These are phyloP conservation scores for Sternarchorhynchus goeldii DNA, from an alignment of 2,797 vertebrate genomes.

Conservation along the genomic window DNA sequence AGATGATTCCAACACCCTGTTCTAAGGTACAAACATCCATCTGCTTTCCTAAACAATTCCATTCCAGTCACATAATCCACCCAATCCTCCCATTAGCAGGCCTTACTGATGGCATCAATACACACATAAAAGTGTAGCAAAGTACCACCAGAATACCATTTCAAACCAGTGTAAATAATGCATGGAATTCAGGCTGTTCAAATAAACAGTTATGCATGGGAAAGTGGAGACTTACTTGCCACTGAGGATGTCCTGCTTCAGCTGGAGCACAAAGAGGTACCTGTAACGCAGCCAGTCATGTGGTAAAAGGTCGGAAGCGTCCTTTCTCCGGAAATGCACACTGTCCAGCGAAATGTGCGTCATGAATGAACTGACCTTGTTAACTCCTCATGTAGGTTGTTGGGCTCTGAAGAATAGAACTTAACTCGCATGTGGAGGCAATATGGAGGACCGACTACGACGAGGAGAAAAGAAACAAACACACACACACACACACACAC, in stretches of 20 bases:
- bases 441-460: constrained; percentile 92
- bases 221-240: constrained; percentile 84
- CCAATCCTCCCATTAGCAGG: constrained; percentile 29
- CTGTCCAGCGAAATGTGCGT: neutral
- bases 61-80: constrained; percentile 10
- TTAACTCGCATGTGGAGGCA: constrained; percentile 97
- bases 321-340: neutral
- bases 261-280: constrained; percentile 96
- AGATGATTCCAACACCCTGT: constrained; percentile 16
- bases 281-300: constrained; percentile 66
- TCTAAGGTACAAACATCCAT: constrained; percentile 16
- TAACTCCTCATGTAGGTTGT: constrained; percentile 96
- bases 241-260: constrained; percentile 96
- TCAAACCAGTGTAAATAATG: too few species aligned
- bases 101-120: constrained; percentile 6
- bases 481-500: too few species aligned
- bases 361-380: constrained; percentile 80
- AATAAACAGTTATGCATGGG: too few species aligned
- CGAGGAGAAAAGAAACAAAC: constrained; percentile 10
- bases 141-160: too few species aligned
- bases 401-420: constrained; percentile 98
- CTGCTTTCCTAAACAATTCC: constrained; percentile 31
- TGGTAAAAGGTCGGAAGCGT: neutral
- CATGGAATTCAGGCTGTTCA: too few species aligned
- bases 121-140: neutral